phyloP scores from a whole-genome alignment of 2,888 invertebrate genomes.

The Meliscaeva auricollis region DNA sequence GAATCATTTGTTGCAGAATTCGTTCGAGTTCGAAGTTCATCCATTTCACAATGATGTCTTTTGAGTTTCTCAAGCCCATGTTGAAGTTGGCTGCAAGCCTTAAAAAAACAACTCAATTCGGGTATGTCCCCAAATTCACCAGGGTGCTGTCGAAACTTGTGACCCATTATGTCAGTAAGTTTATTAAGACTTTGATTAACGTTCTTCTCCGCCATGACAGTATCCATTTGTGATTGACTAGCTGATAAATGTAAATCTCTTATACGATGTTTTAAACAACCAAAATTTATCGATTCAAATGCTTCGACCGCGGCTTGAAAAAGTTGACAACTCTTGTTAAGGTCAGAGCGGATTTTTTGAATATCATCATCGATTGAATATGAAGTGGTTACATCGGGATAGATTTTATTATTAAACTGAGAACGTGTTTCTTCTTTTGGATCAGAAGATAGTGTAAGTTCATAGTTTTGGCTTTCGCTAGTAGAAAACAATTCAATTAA shows the following conservation, averaged over 20 bases:
- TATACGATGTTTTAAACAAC: conserved; percentile 79
- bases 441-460: background rate
- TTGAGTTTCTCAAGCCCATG: conserved; percentile 79
- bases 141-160: conserved; percentile 80
- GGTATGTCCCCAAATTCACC: conserved; percentile 83
- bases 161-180: conserved; percentile 79
- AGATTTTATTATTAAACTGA: background rate
- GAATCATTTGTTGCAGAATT: conserved; percentile 79
- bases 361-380: conserved; percentile 79
- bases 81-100: conserved; percentile 81
- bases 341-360: conserved; percentile 79
- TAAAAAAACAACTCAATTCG: conserved; percentile 81
- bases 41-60: conserved; percentile 79
- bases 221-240: conserved; percentile 69
- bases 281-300: conserved; percentile 81
- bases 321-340: conserved; percentile 80
- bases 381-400: conserved; percentile 64
- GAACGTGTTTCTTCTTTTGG: background rate
- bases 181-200: conserved; percentile 78
- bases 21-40: conserved; percentile 79
- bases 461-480: background rate
- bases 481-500: background rate
- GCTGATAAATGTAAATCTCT: conserved; percentile 80
- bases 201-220: conserved; percentile 77
- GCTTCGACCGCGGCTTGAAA: conserved; percentile 80